Conservation (phyloP, 2,888 invertebrate species). For the Pollenia griseotomentosa region DNA sequence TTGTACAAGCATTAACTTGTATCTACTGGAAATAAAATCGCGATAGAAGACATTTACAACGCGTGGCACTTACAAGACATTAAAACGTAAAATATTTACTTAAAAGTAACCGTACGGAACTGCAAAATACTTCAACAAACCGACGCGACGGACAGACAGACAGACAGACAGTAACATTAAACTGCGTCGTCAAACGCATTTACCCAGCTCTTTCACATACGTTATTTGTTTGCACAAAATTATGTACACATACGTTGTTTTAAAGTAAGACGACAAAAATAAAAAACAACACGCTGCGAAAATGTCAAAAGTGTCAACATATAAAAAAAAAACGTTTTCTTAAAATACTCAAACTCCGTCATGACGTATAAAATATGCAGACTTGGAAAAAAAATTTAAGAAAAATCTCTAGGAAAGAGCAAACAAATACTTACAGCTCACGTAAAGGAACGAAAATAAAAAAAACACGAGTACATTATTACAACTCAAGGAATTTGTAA, state of each 20-base stretch:
- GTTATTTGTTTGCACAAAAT: slow-evolving; percentile 16
- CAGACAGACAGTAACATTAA: slow-evolving; percentile 12
- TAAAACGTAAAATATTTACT: slow-evolving; percentile 73
- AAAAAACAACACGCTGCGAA: slow-evolving; percentile 61
- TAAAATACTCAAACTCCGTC: slow-evolving; percentile 47
- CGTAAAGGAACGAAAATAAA: slow-evolving; percentile 1
- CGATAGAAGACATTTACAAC: slow-evolving; percentile 66
- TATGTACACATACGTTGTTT: neutral
- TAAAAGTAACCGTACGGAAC: slow-evolving; percentile 64
- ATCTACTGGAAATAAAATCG: slow-evolving; percentile 49
- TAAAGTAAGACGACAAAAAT: neutral
- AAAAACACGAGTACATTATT: neutral
- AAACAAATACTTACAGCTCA: neutral
- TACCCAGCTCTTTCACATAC: slow-evolving; percentile 20
- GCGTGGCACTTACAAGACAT: slow-evolving; percentile 73
- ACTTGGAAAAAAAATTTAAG: slow-evolving; percentile 17
- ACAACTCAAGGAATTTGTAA: slow-evolving; percentile 69
- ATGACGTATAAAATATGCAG: slow-evolving; percentile 55
- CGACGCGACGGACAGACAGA: neutral
- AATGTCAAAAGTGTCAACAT: slow-evolving; percentile 74
- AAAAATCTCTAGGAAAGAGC: neutral
- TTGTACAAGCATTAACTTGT: slow-evolving; percentile 41
- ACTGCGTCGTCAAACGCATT: slow-evolving; percentile 47
- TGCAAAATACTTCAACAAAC: neutral
- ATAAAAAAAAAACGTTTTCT: slow-evolving; percentile 63